Conservation (phyloP, 2,113 vertebrate species). For the Leiothrix lutea region DNA sequence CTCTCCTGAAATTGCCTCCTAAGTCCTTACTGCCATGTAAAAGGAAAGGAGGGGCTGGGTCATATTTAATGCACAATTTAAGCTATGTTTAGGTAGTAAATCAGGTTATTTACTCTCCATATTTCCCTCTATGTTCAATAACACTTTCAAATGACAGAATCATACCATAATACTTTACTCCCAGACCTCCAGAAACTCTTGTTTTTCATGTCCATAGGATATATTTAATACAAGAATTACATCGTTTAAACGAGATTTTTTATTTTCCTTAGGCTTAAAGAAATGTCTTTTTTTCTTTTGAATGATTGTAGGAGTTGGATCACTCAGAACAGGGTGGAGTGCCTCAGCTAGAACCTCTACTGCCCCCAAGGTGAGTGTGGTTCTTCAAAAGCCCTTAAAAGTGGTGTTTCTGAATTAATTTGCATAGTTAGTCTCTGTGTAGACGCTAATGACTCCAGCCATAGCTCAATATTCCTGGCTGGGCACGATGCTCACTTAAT, state of each 20-base stretch:
- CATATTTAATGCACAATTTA: not conserved
- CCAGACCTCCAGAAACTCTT: not conserved
- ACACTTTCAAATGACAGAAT: not conserved
- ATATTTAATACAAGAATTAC: not conserved
- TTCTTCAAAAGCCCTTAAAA: not conserved
- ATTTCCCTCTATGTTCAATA: not conserved
- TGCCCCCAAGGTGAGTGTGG: slow-evolving; percentile 81
- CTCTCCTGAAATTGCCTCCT: not conserved
- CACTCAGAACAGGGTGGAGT: slow-evolving; percentile 37
- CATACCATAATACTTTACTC: not conserved
- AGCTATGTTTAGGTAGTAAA: not conserved
- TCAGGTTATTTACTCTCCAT: not conserved
- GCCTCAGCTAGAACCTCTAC: slow-evolving; percentile 53
- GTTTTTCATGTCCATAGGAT: not conserved
- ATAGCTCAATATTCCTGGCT: not conserved
- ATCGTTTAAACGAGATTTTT: not conserved
- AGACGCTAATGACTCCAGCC: not conserved
- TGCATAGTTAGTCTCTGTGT: not conserved
- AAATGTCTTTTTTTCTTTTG: slow-evolving; percentile 21
- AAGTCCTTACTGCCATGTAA: not conserved
- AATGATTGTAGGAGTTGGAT: slow-evolving; percentile 71
- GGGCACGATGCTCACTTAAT: not conserved
- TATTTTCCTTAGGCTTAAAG: not conserved
- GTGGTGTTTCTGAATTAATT: not conserved
- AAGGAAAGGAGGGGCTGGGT: not conserved